These are phyloP conservation scores for Hydractinia echinata DNA, from an alignment of 30 jellyfish, hydroid and myxozoan genomes.

Conservation along the genomic window DNA sequence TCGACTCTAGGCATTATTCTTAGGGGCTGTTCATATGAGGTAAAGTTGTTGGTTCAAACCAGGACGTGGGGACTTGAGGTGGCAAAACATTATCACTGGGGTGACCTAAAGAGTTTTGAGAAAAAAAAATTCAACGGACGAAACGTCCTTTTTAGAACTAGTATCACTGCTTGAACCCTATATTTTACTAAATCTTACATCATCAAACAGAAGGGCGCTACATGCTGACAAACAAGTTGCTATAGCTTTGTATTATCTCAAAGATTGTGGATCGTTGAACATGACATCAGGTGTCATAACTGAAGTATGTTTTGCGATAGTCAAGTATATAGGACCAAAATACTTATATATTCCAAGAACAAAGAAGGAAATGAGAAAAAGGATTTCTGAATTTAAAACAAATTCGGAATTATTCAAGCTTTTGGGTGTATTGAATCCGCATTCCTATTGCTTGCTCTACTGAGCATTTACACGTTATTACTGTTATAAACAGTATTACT, in stretches of 20 bases:
- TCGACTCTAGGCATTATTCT: too few species aligned
- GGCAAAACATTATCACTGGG: too few species aligned
- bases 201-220: too few species aligned
- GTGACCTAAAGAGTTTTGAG: too few species aligned
- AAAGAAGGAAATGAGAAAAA: slow-evolving; percentile 7
- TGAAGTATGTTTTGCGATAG: slow-evolving; percentile 30
- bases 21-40: too few species aligned
- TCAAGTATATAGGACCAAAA: slow-evolving; percentile 21
- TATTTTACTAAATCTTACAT: too few species aligned
- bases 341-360: slow-evolving; percentile 13
- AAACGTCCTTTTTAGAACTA: too few species aligned
- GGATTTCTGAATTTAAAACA: slow-evolving; percentile 21
- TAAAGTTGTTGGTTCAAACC: too few species aligned
- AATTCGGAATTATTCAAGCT: slow-evolving; percentile 38
- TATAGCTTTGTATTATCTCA: neutral
- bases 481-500: neutral
- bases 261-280: neutral
- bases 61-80: too few species aligned
- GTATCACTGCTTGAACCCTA: too few species aligned
- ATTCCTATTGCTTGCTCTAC: slow-evolving; percentile 32
- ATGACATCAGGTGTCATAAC: slow-evolving; percentile 31
- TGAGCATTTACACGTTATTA: slow-evolving; percentile 32
- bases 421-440: slow-evolving; percentile 55
- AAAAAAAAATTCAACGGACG: too few species aligned
- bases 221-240: slow-evolving; percentile 18